Evolutionary conservation across 2,113 vertebrate species (phyloP).

Genomic region (Seriola dumerili): DNA sequence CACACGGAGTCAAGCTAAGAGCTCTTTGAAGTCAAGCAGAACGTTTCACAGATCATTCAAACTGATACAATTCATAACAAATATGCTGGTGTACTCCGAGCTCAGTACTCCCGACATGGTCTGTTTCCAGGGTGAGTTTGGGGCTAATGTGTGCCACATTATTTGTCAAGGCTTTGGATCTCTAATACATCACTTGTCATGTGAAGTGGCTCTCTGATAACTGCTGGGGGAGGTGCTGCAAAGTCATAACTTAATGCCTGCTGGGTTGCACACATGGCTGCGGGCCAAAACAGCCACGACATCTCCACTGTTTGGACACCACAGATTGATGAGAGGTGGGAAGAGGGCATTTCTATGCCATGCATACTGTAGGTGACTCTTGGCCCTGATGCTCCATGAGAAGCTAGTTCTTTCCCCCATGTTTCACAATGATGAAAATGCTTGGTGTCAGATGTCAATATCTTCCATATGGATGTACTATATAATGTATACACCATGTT

Average conservation of each 20-base stretch:
- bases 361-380: slow-evolving; percentile 2
- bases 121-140: slow-evolving; percentile 29
- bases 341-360: neutral
- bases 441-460: slow-evolving; percentile 66
- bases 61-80: slow-evolving; percentile 29
- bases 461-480: slow-evolving; percentile 66
- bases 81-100: neutral
- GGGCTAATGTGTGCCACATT: slow-evolving; percentile 36
- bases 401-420: slow-evolving; percentile 11
- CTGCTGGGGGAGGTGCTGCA: slow-evolving; percentile 24
- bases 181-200: slow-evolving; percentile 39
- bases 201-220: slow-evolving; percentile 35
- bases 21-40: slow-evolving; percentile 18
- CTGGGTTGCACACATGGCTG: slow-evolving; percentile 20
- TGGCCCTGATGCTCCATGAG: slow-evolving; percentile 3
- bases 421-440: slow-evolving; percentile 44
- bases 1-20: slow-evolving; percentile 18
- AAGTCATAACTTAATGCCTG: slow-evolving; percentile 30
- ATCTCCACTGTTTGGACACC: slow-evolving; percentile 46
- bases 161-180: slow-evolving; percentile 24
- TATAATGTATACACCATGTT: slow-evolving; percentile 27
- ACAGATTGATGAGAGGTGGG: slow-evolving; percentile 56
- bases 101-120: slow-evolving; percentile 7
- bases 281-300: slow-evolving; percentile 21
- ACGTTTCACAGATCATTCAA: slow-evolving; percentile 35